A percentile compares a stretch with the other conserved stretches of the same genome.
Evolutionary conservation across 2,797 vertebrate genomes (phyloP).

Genomic region (Xiphophorus birchmanni): DNA sequence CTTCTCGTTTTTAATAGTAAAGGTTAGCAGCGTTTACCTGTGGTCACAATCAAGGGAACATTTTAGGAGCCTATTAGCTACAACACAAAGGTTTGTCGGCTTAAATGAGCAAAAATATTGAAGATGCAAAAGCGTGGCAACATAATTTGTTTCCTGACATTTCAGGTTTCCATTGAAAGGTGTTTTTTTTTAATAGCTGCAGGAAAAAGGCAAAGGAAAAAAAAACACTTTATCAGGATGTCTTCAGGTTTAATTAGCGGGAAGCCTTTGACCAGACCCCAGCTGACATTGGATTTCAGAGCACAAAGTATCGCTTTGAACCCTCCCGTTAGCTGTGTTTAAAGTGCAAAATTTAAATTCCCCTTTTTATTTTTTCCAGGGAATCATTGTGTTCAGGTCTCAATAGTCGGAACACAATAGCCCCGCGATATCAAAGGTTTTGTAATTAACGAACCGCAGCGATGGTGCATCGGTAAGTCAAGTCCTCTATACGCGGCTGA

Average conservation of each 20-base stretch:
- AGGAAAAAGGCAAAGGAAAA: background rate
- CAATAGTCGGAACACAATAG: conserved; percentile 21
- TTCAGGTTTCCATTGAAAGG: conserved; percentile 23
- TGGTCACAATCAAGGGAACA: conserved; percentile 20
- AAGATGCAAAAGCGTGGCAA: conserved; percentile 11
- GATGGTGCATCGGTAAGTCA: conserved; percentile 5
- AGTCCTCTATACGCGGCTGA: conserved; percentile 6
- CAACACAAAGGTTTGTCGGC: conserved; percentile 2
- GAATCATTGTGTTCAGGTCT: conserved; percentile 18
- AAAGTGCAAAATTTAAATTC: conserved; percentile 35
- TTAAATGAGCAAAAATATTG: conserved; percentile 22
- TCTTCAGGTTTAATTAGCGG: conserved; percentile 57
- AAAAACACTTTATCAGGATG: conserved; percentile 23
- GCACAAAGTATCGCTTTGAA: conserved; percentile 39
- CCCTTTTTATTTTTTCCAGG: conserved; percentile 1
- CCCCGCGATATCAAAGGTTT: conserved; percentile 17
- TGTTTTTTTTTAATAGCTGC: conserved; percentile 18
- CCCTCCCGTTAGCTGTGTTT: conserved; percentile 18
- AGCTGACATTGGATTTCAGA: conserved; percentile 51
- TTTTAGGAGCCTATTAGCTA: conserved; percentile 4
- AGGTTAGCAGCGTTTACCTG: background rate
- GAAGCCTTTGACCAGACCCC: conserved; percentile 47
- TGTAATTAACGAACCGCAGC: conserved; percentile 40
- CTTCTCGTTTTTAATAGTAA: conserved; percentile 18
- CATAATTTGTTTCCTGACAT: conserved; percentile 20